Base-by-base conservation (phyloP, 1,140 invertebrate species). In the Meloidogyne hapla region DNA sequence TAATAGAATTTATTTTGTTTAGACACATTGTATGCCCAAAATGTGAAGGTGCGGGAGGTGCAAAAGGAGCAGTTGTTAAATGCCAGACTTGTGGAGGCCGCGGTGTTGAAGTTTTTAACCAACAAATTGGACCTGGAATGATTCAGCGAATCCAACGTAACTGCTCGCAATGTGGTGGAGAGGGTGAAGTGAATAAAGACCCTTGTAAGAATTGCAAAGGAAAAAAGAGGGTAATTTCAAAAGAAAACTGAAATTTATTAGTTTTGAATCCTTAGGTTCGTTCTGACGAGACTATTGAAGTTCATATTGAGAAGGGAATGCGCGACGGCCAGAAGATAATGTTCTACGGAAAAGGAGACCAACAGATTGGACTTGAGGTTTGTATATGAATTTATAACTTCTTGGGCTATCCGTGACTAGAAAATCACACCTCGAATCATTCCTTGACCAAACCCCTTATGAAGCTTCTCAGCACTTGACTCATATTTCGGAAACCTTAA, bases 281-380 rank as follows among this genome's bases (percentile, higher is more conserved):
- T 38, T 94, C 96, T 82, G 91, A 94, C 63, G 98, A 98, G 89
- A 94, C 98, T 76, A 89, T 99, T 1, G 96, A 99, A 89, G 96
- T 99, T 26, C 93, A 98, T 87, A 93, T 99, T 68, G 95, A 99
- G 84, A 96, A 96, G 88, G 90, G 90, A 68, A 99, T 98, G 96
- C 90, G 91, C 64, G 95, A 99, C 88, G 94, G 93, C 1, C 94
- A 99, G 86, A 97, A 94, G 88, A 96, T 99, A 74, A 90, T 92
- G 5, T 98, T 99, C 83, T 90, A 90, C 75, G 95, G 95, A 9
- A 81, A 86, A 70, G 97, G 96, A 62, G 96, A 99, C 89, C 95
- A 99, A 85, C 94, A 96, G 87, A 95, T 96, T 0, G 94, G 94
- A 15, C 88, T 95, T 33, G 90, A 91, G 48, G 48, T 56, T 56